Evolutionary conservation across 2,113 vertebrate genomes (phyloP).

Genomic region (Zapornia atra): DNA sequence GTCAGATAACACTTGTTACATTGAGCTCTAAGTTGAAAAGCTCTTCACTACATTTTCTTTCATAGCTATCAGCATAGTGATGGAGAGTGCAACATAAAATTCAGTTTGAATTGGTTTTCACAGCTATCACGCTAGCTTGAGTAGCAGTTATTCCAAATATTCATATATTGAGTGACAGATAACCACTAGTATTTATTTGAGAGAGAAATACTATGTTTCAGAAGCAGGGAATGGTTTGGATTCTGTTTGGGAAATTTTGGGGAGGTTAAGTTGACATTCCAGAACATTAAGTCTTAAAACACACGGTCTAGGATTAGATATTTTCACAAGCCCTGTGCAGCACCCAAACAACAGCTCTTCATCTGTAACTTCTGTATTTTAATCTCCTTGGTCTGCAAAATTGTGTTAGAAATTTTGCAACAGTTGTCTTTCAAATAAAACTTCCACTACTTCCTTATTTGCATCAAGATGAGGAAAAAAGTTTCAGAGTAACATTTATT

Average conservation of each 20-base stretch:
- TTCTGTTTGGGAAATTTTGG: not conserved
- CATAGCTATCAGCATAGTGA: not conserved
- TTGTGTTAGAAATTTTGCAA: constrained; percentile 36
- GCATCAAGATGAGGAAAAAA: not conserved
- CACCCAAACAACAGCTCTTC: not conserved
- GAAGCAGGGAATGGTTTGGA: not conserved
- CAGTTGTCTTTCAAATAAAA: not conserved
- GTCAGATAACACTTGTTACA: not conserved
- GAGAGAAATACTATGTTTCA: not conserved
- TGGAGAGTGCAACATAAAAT: not conserved
- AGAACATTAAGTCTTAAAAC: not conserved
- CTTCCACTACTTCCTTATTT: not conserved
- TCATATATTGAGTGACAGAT: not conserved
- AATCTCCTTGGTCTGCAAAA: constrained; percentile 19
- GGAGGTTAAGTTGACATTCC: not conserved
- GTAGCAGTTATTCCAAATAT: not conserved
- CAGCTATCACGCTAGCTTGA: not conserved
- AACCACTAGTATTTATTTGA: not conserved
- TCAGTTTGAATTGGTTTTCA: not conserved
- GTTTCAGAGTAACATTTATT: not conserved
- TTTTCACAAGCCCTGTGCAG: not conserved
- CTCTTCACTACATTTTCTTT: not conserved
- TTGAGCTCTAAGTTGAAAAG: not conserved
- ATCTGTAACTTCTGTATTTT: constrained; percentile 28
- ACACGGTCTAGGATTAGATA: not conserved